These are phyloP conservation scores for Mastomys natalensis DNA, from an alignment of 2,113 vertebrate genomes.

Conservation along the genomic window DNA sequence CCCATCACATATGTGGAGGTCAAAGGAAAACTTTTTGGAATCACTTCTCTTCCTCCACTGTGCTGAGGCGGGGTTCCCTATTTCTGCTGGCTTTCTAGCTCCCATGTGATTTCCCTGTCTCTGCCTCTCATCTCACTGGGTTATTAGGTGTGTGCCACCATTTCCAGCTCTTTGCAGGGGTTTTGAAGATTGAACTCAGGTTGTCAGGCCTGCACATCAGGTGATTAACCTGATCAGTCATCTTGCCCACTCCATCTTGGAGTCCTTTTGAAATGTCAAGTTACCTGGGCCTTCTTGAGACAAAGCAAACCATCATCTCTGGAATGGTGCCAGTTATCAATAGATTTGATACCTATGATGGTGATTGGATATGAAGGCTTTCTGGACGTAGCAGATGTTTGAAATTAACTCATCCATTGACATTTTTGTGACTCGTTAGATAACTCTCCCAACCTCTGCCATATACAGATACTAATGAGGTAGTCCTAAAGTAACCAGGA, in stretches of 20 bases:
- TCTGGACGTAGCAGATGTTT: neutral
- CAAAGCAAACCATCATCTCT: conserved; percentile 33
- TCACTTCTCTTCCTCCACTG: neutral
- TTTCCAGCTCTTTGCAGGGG: neutral
- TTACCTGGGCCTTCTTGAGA: neutral
- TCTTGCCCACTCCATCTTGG: neutral
- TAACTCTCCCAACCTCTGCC: neutral
- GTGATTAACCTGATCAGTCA: neutral
- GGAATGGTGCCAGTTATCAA: neutral
- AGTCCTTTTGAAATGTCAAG: neutral
- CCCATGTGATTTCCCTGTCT: neutral
- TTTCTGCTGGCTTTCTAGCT: neutral
- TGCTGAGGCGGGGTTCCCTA: neutral
- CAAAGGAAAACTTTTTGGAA: neutral
- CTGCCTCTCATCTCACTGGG: neutral
- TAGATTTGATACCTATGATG: neutral
- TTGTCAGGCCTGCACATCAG: neutral
- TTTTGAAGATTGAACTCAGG: neutral
- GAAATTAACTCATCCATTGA: neutral
- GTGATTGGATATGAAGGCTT: neutral
- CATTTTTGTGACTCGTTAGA: neutral
- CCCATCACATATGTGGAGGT: neutral
- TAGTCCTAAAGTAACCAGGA: too few relatives aligned
- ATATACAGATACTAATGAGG: neutral
- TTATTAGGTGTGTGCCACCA: neutral